Conservation (phyloP, 2,113 vertebrate species). For the Xiphias gladius region DNA sequence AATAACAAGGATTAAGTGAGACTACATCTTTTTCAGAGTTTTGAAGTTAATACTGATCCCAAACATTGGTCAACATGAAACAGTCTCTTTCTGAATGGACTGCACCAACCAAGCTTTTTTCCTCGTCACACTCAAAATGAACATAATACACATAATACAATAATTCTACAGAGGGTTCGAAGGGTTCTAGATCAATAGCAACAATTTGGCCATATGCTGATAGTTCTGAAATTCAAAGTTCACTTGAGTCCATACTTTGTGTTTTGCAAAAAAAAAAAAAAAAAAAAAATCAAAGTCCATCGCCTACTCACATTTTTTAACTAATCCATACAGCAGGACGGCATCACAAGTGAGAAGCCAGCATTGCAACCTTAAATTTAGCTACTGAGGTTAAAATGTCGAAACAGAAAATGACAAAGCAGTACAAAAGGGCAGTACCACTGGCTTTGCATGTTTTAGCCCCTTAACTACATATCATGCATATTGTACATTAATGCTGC, state of each 20-base stretch:
- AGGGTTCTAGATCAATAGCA: not conserved
- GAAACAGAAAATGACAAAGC: too few species aligned
- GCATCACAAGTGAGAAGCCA: not conserved
- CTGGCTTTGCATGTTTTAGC: too few species aligned
- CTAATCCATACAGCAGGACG: not conserved
- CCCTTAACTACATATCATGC: too few species aligned
- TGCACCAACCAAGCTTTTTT: not conserved
- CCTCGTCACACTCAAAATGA: too few species aligned
- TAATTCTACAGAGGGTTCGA: not conserved
- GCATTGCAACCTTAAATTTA: not conserved
- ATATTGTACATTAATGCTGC: too few species aligned
- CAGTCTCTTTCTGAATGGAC: conserved; percentile 4
- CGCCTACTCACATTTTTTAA: not conserved
- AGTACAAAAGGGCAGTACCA: too few species aligned
- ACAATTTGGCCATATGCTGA: too few species aligned
- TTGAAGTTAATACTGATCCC: not conserved
- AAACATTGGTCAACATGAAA: not conserved
- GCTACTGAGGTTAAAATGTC: not conserved
- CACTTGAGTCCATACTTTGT: too few species aligned
- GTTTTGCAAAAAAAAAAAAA: too few species aligned
- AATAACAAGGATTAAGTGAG: conserved; percentile 10
- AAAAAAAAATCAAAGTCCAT: too few species aligned
- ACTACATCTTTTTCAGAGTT: not conserved
- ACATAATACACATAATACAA: too few species aligned
- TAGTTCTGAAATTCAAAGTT: too few species aligned